Percentiles rank a stretch among this genome's conserved stretches.
These are phyloP conservation scores for Prunella himalayana DNA, from an alignment of 2,113 vertebrate species.

Conservation along the genomic window DNA sequence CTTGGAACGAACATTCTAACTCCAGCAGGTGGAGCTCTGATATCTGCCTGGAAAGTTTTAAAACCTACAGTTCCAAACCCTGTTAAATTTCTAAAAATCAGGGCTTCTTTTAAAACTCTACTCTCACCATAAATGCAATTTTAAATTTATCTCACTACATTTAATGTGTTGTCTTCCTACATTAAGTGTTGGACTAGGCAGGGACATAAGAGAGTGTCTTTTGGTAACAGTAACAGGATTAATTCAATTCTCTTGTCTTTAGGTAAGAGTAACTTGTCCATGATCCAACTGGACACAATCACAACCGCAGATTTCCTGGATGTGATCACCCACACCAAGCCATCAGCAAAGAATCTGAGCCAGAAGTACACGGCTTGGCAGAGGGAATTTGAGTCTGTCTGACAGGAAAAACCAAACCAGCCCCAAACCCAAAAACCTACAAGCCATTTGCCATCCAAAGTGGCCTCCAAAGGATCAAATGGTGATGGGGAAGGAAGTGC, in stretches of 20 bases:
- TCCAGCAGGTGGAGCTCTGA: conserved; percentile 70
- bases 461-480: neutral
- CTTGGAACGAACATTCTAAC: neutral
- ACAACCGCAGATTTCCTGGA: conserved; percentile 87
- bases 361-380: conserved; percentile 87
- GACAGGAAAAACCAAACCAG: neutral
- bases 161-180: neutral
- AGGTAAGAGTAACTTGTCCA: conserved; percentile 67
- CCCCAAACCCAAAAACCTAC: neutral
- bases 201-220: neutral
- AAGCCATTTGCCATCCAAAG: neutral
- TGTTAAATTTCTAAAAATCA: neutral
- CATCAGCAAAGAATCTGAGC: conserved; percentile 83
- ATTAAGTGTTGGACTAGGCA: neutral
- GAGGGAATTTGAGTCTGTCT: conserved; percentile 88
- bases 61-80: neutral
- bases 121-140: neutral
- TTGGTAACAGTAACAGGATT: neutral
- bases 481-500: neutral
- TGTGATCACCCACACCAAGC: conserved; percentile 88
- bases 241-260: neutral
- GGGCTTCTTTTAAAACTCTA: neutral
- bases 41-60: neutral
- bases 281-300: conserved; percentile 82
- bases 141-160: neutral